A percentile compares a stretch with the other conserved stretches of the same genome.
phyloP scores from a whole-genome alignment of 2,888 invertebrate species.

The Coelogynopora nodosa region DNA sequence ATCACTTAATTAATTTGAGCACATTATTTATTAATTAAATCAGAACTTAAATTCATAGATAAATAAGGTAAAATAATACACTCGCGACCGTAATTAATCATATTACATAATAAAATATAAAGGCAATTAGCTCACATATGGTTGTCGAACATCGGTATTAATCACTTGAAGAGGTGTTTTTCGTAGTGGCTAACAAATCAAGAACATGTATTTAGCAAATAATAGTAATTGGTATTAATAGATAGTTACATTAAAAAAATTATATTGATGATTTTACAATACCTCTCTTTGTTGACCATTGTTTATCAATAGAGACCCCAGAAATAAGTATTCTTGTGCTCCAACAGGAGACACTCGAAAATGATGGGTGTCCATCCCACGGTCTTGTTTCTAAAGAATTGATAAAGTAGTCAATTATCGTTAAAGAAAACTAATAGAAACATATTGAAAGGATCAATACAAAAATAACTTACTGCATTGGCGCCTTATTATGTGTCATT shows the following conservation, averaged over 20 bases:
- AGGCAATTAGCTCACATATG: background rate
- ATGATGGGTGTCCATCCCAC: background rate
- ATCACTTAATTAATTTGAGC: no score
- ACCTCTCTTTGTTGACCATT: conserved; percentile 17
- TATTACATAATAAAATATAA: background rate
- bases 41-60: no score
- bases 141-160: background rate
- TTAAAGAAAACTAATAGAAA: no score
- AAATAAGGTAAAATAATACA: no score
- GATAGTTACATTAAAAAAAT: background rate
- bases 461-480: no score
- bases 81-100: no score
- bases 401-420: no score
- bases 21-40: no score
- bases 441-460: no score
- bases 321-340: background rate
- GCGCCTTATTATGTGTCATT: no score
- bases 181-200: background rate
- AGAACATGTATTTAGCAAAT: background rate
- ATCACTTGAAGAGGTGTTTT: conserved; percentile 10
- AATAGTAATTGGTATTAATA: background rate
- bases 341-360: background rate
- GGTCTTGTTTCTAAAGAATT: background rate
- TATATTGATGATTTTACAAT: background rate
- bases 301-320: background rate